phyloP scores from a whole-genome alignment of 2,113 vertebrate species.

The Nothoprocta pentlandii region DNA sequence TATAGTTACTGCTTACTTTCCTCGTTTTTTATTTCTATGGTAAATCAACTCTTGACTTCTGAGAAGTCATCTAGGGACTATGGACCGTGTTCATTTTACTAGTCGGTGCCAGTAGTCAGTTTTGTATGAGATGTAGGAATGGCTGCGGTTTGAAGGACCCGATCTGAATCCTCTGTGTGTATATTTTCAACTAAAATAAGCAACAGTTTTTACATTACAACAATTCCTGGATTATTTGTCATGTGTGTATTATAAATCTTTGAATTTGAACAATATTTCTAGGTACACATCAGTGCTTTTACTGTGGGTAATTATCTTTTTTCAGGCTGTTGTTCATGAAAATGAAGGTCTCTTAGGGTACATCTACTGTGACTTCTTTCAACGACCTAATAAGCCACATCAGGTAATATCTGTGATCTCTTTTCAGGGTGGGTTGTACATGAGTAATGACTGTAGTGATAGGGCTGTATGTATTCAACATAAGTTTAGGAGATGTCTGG shows the following conservation, averaged over 20 bases:
- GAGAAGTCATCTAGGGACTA: not conserved
- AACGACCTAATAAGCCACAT: slow-evolving; percentile 91
- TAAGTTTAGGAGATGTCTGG: not conserved
- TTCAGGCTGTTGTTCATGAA: slow-evolving; percentile 95
- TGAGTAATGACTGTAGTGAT: not conserved
- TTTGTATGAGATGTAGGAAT: not conserved
- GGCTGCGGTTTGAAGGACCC: not conserved
- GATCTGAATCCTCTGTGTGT: not conserved
- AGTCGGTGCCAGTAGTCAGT: not conserved
- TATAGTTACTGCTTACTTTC: not conserved
- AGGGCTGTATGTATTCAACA: fast-evolving
- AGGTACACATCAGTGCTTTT: not conserved
- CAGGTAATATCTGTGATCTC: slow-evolving; percentile 82
- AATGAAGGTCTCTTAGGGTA: slow-evolving; percentile 93
- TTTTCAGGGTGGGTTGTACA: not conserved
- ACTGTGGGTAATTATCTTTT: not conserved
- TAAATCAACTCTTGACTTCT: not conserved
- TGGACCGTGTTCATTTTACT: not conserved
- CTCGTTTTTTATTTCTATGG: not conserved
- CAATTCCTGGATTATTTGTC: not conserved
- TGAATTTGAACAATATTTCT: not conserved
- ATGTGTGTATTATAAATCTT: not conserved
- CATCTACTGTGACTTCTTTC: slow-evolving; percentile 98
- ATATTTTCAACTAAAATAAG: not conserved
- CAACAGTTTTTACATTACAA: not conserved